These are phyloP conservation scores for Steinernema hermaphroditum DNA, from an alignment of 2,888 invertebrate genomes.

Conservation along the genomic window DNA sequence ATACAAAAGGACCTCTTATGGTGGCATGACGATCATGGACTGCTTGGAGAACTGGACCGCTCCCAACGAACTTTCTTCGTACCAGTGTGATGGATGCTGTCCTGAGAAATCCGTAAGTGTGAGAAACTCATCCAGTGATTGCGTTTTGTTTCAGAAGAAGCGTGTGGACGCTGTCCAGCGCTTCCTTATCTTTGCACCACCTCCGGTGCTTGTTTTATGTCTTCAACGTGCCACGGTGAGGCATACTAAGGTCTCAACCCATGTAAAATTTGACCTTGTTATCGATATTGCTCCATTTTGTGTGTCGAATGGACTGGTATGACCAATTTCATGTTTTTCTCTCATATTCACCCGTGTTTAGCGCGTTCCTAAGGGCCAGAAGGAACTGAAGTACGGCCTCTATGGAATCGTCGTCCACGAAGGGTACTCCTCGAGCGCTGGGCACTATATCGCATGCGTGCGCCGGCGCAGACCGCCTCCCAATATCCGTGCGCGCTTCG, in stretches of 20 bases:
- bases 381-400: conserved; percentile 78
- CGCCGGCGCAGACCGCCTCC: conserved; percentile 73
- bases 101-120: conserved; percentile 21
- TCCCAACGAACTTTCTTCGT: not conserved
- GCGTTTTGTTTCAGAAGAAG: conserved; percentile 41
- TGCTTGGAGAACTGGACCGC: conserved; percentile 14
- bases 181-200: conserved; percentile 81
- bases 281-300: conserved; percentile 90
- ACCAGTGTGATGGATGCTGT: conserved; percentile 14
- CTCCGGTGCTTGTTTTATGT: conserved; percentile 89
- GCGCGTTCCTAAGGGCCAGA: conserved; percentile 45
- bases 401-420: conserved; percentile 94
- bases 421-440: conserved; percentile 81
- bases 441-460: conserved; percentile 91
- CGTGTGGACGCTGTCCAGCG: conserved; percentile 49
- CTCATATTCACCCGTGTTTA: conserved; percentile 30
- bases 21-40: not conserved
- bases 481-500: conserved; percentile 35
- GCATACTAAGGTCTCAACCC: conserved; percentile 16
- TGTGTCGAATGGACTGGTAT: conserved; percentile 59
- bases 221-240: conserved; percentile 88
- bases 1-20: not conserved
- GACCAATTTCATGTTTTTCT: not conserved
- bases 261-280: conserved; percentile 81
- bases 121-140: too few relatives aligned